phyloP scores from a whole-genome alignment of 2,797 vertebrate species.

The Pteropus rufus region DNA sequence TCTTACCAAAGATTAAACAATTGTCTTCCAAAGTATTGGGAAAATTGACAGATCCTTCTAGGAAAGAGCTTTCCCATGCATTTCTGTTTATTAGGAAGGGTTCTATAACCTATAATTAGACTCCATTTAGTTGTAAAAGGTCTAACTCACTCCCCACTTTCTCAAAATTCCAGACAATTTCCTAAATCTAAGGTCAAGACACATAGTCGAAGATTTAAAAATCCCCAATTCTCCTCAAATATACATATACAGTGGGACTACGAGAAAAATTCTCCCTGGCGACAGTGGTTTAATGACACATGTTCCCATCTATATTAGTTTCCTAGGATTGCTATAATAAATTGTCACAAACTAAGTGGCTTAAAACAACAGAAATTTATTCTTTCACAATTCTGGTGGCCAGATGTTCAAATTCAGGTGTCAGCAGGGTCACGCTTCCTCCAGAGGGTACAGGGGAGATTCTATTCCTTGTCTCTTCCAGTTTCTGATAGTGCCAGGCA shows the following conservation, averaged over 20 bases:
- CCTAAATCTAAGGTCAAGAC: not conserved
- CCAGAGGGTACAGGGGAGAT: not conserved
- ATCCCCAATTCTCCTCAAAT: not conserved
- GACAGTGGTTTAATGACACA: not conserved
- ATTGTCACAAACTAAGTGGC: not conserved
- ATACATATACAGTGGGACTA: not conserved
- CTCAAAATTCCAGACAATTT: not conserved
- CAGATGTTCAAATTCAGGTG: not conserved
- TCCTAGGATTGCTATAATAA: not conserved
- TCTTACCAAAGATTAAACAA: not conserved
- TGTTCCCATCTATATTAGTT: not conserved
- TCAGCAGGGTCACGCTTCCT: not conserved
- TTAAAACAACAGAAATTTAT: not conserved
- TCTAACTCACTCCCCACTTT: not conserved
- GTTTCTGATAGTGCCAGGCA: not conserved
- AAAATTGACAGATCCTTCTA: not conserved
- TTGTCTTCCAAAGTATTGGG: not conserved
- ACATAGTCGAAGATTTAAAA: not conserved
- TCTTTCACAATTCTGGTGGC: not conserved
- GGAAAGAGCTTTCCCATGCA: not conserved
- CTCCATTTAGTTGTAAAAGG: not conserved
- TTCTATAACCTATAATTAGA: not conserved
- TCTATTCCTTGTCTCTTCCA: not conserved
- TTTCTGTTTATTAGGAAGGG: not conserved
- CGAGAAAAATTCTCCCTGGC: not conserved